Conservation (phyloP, 2,797 vertebrate species). For the Spea hammondii region DNA sequence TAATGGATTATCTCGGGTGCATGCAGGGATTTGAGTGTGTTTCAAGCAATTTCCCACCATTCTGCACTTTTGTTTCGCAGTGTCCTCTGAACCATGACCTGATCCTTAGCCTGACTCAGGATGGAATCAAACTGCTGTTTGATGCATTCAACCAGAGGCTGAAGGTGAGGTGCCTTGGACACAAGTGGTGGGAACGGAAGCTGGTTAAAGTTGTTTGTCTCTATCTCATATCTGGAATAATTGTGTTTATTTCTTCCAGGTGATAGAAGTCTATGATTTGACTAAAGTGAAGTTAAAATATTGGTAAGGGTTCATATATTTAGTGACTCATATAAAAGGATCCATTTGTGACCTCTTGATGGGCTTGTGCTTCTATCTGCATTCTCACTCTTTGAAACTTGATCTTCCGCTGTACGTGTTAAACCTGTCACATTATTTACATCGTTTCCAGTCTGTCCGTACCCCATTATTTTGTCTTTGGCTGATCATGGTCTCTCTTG, state of each 20-base stretch:
- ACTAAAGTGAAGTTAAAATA: slow-evolving; percentile 99
- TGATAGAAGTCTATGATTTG: slow-evolving; percentile 98
- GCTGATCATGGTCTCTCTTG: no score
- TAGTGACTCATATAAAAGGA: not conserved
- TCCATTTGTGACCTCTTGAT: not conserved
- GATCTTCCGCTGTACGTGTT: not conserved
- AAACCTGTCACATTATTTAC: no score
- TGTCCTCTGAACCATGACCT: slow-evolving; percentile 98
- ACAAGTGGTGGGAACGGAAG: not conserved
- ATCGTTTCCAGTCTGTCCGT: no score
- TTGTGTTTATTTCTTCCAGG: slow-evolving; percentile 69
- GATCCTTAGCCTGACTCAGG: slow-evolving; percentile 99
- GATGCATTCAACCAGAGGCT: slow-evolving; percentile 98
- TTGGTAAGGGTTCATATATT: slow-evolving; percentile 78
- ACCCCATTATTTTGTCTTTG: no score
- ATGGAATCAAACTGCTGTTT: slow-evolving; percentile 99
- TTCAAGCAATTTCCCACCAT: not conserved
- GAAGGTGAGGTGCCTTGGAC: slow-evolving; percentile 76
- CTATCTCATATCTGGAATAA: not conserved
- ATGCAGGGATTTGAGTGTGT: not conserved
- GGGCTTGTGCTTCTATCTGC: not conserved
- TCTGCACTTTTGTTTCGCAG: slow-evolving; percentile 66
- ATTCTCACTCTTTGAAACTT: slow-evolving; percentile 57
- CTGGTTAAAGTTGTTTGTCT: not conserved
- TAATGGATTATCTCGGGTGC: no score